These are phyloP conservation scores for Pithys albifrons DNA, from an alignment of 2,113 vertebrate species.

Conservation along the genomic window DNA sequence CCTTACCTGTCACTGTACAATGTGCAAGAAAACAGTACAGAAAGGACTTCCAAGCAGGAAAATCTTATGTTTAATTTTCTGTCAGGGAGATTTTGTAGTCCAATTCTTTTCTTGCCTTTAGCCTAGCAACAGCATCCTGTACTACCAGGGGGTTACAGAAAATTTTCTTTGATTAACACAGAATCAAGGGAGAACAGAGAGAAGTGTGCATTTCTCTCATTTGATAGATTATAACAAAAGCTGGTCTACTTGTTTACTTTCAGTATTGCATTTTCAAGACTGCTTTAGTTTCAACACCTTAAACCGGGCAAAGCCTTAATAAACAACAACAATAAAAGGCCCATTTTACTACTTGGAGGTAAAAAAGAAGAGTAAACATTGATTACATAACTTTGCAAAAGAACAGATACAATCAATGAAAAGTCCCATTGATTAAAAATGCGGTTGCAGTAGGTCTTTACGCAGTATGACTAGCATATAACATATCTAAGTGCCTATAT, in stretches of 20 bases:
- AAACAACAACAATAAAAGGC: background rate
- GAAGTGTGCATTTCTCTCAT: background rate
- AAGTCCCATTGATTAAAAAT: background rate
- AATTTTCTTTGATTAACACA: background rate
- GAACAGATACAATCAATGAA: background rate
- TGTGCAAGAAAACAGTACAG: background rate
- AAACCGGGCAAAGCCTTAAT: background rate
- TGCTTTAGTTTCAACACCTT: background rate
- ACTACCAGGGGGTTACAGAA: background rate
- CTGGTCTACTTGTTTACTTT: background rate
- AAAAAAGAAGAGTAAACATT: background rate
- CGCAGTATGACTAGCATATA: background rate
- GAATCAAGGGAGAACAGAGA: background rate
- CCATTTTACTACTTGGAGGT: background rate
- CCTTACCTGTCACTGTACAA: background rate
- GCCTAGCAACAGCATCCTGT: background rate
- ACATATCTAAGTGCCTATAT: background rate
- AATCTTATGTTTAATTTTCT: background rate
- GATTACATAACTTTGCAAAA: background rate
- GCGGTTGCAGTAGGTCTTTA: background rate
- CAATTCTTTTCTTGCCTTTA: background rate
- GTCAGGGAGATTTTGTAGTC: background rate
- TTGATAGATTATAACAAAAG: background rate
- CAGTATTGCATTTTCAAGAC: background rate
- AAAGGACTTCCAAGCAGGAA: background rate